A percentile compares a stretch with the other conserved stretches of the same genome.
These are phyloP conservation scores for Scelioninae gen. 1 DNA, from an alignment of 2,888 invertebrate genomes.

Conservation along the genomic window DNA sequence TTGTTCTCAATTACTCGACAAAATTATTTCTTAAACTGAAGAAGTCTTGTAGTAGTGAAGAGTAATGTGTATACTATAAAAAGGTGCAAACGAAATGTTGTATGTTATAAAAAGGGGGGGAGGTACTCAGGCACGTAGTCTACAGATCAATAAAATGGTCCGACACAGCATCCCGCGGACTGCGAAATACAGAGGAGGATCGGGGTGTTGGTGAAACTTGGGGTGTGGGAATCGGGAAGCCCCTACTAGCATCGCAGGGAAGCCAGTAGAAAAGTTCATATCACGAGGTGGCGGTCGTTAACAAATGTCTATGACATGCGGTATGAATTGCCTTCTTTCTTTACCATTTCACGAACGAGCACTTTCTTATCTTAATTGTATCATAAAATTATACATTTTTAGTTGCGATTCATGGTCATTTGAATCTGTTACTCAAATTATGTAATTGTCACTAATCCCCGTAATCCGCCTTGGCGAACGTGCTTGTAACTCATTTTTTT, in stretches of 20 bases:
- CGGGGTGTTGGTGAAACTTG: conserved; percentile 74
- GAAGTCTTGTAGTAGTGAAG: not conserved
- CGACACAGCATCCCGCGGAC: conserved; percentile 81
- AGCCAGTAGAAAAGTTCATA: conserved; percentile 80
- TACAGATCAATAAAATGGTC: conserved; percentile 77
- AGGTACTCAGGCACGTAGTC: conserved; percentile 47
- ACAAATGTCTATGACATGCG: conserved; percentile 77
- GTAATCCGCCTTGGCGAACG: too few relatives aligned
- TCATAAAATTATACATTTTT: too few relatives aligned
- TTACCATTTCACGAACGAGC: not conserved
- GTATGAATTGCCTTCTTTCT: conserved; percentile 64
- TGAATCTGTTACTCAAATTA: too few relatives aligned
- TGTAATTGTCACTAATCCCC: too few relatives aligned
- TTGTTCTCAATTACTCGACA: too few relatives aligned
- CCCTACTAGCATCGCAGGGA: conserved; percentile 78
- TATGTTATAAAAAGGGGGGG: conserved; percentile 22
- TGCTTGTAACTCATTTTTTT: too few relatives aligned
- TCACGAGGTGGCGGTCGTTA: conserved; percentile 76
- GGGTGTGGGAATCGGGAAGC: conserved; percentile 76
- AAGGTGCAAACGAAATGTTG: conserved; percentile 34
- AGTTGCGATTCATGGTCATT: too few relatives aligned
- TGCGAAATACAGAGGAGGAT: conserved; percentile 74
- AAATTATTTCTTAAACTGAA: not conserved
- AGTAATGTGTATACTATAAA: conserved; percentile 14
- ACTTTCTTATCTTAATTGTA: too few relatives aligned